phyloP scores from a whole-genome alignment of 2,797 vertebrate genomes.

The Sebastes hubbsi region DNA sequence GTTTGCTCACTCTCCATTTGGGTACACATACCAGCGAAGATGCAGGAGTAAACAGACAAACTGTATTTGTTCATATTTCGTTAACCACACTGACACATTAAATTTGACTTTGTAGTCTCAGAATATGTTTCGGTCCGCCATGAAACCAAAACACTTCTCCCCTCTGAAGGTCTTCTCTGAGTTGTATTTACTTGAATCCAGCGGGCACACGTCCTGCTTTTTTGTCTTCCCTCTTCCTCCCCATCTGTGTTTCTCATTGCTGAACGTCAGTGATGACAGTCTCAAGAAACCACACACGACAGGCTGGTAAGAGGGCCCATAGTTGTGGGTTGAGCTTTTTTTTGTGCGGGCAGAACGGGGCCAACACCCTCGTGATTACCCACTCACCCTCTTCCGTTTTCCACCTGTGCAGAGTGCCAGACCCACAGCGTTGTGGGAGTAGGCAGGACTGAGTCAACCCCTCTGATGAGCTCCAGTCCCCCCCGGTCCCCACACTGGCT shows the following conservation, averaged over 20 bases:
- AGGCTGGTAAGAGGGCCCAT: slow-evolving; percentile 72
- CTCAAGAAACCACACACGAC: slow-evolving; percentile 68
- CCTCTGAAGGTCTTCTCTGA: slow-evolving; percentile 14
- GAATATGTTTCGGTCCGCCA: slow-evolving; percentile 27
- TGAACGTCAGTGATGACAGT: slow-evolving; percentile 68
- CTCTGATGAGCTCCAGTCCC: slow-evolving; percentile 74
- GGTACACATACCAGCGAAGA: slow-evolving; percentile 25
- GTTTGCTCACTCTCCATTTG: slow-evolving; percentile 48
- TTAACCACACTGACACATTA: slow-evolving; percentile 44
- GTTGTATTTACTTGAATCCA: slow-evolving; percentile 28
- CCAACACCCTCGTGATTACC: slow-evolving; percentile 78
- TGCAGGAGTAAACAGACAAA: slow-evolving; percentile 49
- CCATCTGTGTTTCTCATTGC: slow-evolving; percentile 71
- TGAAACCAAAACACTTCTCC: slow-evolving; percentile 52
- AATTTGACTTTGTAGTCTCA: slow-evolving; percentile 54
- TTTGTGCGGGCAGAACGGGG: slow-evolving; percentile 63
- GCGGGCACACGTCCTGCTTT: slow-evolving; percentile 27
- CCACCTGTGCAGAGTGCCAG: slow-evolving; percentile 79
- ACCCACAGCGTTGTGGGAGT: slow-evolving; percentile 67
- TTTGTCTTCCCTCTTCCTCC: slow-evolving; percentile 37
- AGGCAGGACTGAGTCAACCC: slow-evolving; percentile 69
- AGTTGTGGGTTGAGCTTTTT: slow-evolving; percentile 67
- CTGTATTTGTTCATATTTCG: slow-evolving; percentile 58
- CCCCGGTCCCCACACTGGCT: slow-evolving; percentile 59
- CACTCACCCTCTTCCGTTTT: slow-evolving; percentile 76